Percentiles rank a stretch among this genome's conserved stretches.
Evolutionary conservation across 2,888 invertebrate species (phyloP).

Genomic region (Octodonta nipae): DNA sequence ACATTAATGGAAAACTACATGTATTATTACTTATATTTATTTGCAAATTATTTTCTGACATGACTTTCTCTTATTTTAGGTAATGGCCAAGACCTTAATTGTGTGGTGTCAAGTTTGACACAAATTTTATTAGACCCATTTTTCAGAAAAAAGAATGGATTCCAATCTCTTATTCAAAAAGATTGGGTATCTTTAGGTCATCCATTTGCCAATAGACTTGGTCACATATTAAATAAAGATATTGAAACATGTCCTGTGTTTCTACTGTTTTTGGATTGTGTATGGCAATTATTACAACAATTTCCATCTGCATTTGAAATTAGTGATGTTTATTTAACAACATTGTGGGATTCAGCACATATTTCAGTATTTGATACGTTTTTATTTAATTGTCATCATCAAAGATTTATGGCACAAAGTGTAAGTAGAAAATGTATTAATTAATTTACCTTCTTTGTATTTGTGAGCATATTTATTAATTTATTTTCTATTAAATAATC

Average conservation of each 20-base stretch:
- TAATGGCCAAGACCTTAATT: slow-evolving; percentile 77
- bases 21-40: too few relatives aligned
- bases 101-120: slow-evolving; percentile 71
- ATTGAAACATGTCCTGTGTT: slow-evolving; percentile 71
- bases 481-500: too few relatives aligned
- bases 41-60: too few relatives aligned
- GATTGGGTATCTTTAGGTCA: slow-evolving; percentile 92
- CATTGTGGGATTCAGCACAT: slow-evolving; percentile 81
- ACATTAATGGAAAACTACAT: too few relatives aligned
- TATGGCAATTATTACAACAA: slow-evolving; percentile 82
- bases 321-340: slow-evolving; percentile 81
- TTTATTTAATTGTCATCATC: slow-evolving; percentile 75
- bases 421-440: too few relatives aligned
- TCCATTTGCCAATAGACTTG: slow-evolving; percentile 50
- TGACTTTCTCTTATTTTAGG: slow-evolving; percentile 43
- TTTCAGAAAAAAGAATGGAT: slow-evolving; percentile 70
- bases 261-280: slow-evolving; percentile 82
- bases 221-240: slow-evolving; percentile 50
- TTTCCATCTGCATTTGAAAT: slow-evolving; percentile 83
- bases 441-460: too few relatives aligned
- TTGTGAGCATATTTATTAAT: too few relatives aligned
- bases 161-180: slow-evolving; percentile 82
- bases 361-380: slow-evolving; percentile 86
- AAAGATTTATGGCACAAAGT: slow-evolving; percentile 53
- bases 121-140: slow-evolving; percentile 78